Evolutionary conservation across 2,113 vertebrate species (phyloP).

Genomic region (Spea multiplicata): DNA sequence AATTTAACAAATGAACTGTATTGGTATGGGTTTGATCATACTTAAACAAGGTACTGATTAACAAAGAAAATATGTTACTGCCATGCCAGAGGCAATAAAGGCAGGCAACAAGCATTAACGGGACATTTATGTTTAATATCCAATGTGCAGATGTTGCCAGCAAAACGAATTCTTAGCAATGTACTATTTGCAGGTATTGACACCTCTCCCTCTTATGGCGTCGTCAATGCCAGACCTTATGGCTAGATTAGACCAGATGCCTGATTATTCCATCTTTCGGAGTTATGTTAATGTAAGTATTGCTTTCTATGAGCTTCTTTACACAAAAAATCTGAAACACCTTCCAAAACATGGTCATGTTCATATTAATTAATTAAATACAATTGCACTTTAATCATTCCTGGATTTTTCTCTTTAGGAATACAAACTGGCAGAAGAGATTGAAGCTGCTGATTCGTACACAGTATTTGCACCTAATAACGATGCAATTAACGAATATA

Average conservation of each 20-base stretch:
- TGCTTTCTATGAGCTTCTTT: neutral
- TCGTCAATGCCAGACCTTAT: slow-evolving; percentile 71
- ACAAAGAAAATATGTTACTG: too few species aligned
- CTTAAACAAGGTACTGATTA: too few species aligned
- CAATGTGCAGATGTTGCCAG: too few species aligned
- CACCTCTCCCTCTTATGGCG: slow-evolving; percentile 67
- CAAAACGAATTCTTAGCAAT: neutral
- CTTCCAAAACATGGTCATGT: too few species aligned
- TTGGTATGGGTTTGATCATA: too few species aligned
- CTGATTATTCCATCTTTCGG: slow-evolving; percentile 81
- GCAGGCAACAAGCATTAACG: too few species aligned
- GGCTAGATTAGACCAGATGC: slow-evolving; percentile 70
- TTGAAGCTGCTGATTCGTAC: slow-evolving; percentile 71
- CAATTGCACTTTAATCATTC: neutral
- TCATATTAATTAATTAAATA: neutral
- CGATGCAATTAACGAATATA: slow-evolving; percentile 70
- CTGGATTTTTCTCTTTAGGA: slow-evolving; percentile 64
- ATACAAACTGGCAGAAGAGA: slow-evolving; percentile 69
- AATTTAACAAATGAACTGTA: too few species aligned
- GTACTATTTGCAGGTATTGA: slow-evolving; percentile 71
- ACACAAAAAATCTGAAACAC: neutral
- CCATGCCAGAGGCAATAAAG: too few species aligned
- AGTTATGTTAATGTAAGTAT: slow-evolving; percentile 75
- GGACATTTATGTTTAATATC: too few species aligned
- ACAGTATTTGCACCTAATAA: slow-evolving; percentile 86